Evolutionary conservation across 2,888 invertebrate species (phyloP).

Genomic region (Lamellibrachia columna): DNA sequence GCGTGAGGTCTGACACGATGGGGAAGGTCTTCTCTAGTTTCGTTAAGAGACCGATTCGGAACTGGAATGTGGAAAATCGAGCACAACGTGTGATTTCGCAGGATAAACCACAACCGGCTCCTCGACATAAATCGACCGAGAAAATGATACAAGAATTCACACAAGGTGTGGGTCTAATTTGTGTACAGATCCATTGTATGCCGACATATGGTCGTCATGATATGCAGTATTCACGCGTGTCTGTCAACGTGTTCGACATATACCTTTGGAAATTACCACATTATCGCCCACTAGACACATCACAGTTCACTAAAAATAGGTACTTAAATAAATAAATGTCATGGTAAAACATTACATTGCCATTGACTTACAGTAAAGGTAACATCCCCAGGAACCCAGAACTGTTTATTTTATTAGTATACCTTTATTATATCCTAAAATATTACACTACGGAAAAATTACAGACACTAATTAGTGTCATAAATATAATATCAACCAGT

Average conservation of each 20-base stretch:
- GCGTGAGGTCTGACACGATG: conserved; percentile 30
- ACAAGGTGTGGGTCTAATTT: conserved; percentile 34
- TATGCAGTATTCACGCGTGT: not conserved
- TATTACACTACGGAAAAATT: no score
- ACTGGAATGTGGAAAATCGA: conserved; percentile 50
- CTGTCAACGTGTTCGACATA: not conserved
- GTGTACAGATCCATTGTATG: not conserved
- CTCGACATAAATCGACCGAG: conserved; percentile 39
- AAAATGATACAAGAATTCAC: conserved; percentile 35
- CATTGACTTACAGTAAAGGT: no score
- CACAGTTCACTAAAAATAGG: no score
- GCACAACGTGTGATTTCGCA: conserved; percentile 42
- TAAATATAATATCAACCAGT: no score
- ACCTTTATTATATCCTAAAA: no score
- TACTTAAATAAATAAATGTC: no score
- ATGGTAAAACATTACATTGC: no score
- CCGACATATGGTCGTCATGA: not conserved
- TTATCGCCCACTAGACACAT: not conserved
- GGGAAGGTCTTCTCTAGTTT: conserved; percentile 37
- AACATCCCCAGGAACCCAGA: no score
- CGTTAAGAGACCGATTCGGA: conserved; percentile 38
- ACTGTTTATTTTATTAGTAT: no score
- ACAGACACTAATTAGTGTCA: no score
- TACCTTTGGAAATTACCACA: not conserved
- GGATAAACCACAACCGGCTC: conserved; percentile 41